Evolutionary conservation across 2,113 vertebrate genomes (phyloP), one percentile per base, ranked within the genome.

Genomic region (Tragulus kanchil): DNA sequence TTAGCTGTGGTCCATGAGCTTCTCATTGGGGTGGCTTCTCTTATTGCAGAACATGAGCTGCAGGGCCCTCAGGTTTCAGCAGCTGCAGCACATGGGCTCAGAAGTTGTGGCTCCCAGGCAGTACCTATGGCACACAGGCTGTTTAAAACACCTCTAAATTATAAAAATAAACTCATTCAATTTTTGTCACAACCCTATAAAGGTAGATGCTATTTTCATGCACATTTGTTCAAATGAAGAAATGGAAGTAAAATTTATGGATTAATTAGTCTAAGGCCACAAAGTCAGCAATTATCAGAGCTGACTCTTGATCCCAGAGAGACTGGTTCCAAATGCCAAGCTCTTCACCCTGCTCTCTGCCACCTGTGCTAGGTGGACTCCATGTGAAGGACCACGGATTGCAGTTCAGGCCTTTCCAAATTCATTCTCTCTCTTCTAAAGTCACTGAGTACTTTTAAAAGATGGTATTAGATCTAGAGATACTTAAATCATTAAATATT

Each of bases 201-300:
- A 93, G 2, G 2, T 58, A 85, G 5, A 21, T 71, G 28, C 15
- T 85, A 31, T 64, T 87, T 92, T 84, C 64, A 85, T 11, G 10
- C 45, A 92, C 25, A 79, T 58, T 58, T 95, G 58, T 87, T 61
- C 56, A 92, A 92, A 90, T 79, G 45, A 94, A 83, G 23, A 69
- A 65, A 79, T 93, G 1, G 15, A 90, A 75, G n/a, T 19, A 86
- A 83, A 75, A 56, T 23, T 31, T 48, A 85, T 10, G 56, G 45
- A 77, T 81, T 91, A 83, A 64, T 42, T 91, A 83, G 25, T 91
- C 45, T 48, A 45, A 62, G 61, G 26, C 11, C 42, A 89, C 61
- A 65, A 94, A 90, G 26, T 93, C 59, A 73, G 15, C 77, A 64
- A 58, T 54, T n/a, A 77, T 69, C 28, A 94, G 52, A 45, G 17